These are phyloP conservation scores for Montipora efflorescens DNA, from an alignment of 64 coral and sea anemone species.

Conservation along the genomic window DNA sequence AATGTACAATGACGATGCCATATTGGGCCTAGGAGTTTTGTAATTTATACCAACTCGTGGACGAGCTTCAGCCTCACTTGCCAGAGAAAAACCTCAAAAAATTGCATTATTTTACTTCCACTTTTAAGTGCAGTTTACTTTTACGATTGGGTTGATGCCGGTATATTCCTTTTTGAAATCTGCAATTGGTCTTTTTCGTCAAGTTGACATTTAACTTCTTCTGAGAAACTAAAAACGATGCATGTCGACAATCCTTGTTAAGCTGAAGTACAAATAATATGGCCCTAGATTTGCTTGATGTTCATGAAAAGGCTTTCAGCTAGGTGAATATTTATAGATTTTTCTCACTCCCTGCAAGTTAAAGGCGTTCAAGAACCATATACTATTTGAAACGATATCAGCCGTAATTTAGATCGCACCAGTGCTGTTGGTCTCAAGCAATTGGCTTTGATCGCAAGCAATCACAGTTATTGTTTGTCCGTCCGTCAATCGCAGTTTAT, in stretches of 20 bases:
- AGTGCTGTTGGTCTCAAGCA: not conserved
- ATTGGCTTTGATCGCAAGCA: not conserved
- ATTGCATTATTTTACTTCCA: no score
- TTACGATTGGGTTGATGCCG: not conserved
- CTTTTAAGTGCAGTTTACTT: no score
- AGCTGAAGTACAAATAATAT: not conserved
- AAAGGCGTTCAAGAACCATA: conserved; percentile 5
- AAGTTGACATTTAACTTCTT: not conserved
- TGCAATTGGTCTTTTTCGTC: not conserved
- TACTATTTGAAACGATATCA: conserved; percentile 19
- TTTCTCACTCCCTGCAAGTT: not conserved
- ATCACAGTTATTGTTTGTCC: conserved; percentile 1
- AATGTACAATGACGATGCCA: not conserved
- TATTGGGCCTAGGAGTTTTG: not conserved
- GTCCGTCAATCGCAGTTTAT: not conserved
- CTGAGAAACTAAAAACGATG: not conserved
- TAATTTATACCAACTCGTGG: not conserved
- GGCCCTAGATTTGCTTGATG: not conserved
- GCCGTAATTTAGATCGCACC: not conserved
- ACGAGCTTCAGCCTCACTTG: not conserved
- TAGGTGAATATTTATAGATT: not conserved
- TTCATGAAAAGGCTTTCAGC: not conserved
- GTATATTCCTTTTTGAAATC: not conserved
- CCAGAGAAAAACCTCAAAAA: not conserved
- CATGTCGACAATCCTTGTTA: not conserved